phyloP scores from a whole-genome alignment of 2,888 invertebrate genomes.

The Anthophora plumipes region DNA sequence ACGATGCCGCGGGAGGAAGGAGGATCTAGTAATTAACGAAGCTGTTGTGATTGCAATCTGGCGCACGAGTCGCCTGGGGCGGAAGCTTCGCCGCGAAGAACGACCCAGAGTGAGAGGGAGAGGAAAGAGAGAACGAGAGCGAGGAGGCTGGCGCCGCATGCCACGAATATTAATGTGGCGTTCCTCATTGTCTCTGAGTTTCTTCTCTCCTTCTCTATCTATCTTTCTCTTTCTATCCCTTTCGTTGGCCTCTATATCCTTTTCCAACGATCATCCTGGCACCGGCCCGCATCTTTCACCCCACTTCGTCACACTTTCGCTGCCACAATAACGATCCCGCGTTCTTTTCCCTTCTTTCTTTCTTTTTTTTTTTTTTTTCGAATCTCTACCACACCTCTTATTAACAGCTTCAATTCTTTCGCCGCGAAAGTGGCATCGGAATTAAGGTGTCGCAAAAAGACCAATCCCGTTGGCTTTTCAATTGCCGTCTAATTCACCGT shows the following conservation, averaged over 20 bases:
- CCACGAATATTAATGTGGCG: conserved; percentile 78
- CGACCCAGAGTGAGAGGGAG: conserved; percentile 28
- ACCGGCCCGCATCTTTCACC: conserved; percentile 14
- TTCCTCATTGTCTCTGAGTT: conserved; percentile 75
- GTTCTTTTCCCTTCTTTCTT: no score
- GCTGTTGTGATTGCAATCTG: conserved; percentile 80
- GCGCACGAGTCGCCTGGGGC: conserved; percentile 77
- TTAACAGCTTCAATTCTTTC: conserved; percentile 44
- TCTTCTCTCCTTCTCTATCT: no score
- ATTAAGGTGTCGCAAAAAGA: conserved; percentile 3
- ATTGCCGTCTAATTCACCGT: conserved; percentile 20
- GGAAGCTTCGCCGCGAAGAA: conserved; percentile 44
- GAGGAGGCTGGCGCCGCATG: conserved; percentile 59
- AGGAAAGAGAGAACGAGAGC: conserved; percentile 15
- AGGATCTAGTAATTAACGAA: conserved; percentile 81
- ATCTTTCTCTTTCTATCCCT: conserved; percentile 9
- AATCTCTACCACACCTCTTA: conserved; percentile 34
- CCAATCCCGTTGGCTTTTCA: conserved; percentile 14
- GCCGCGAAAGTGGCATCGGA: conserved; percentile 28
- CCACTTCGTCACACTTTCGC: conserved; percentile 29
- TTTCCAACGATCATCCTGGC: conserved; percentile 61
- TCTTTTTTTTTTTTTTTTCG: background rate
- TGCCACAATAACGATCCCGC: conserved; percentile 28
- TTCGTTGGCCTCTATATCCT: conserved; percentile 59
- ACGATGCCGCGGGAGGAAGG: conserved; percentile 49